Evolutionary conservation across 2,797 vertebrate genomes (phyloP), one percentile per base, ranked within the genome.

Genomic region (Cercopithecus neglectus): DNA sequence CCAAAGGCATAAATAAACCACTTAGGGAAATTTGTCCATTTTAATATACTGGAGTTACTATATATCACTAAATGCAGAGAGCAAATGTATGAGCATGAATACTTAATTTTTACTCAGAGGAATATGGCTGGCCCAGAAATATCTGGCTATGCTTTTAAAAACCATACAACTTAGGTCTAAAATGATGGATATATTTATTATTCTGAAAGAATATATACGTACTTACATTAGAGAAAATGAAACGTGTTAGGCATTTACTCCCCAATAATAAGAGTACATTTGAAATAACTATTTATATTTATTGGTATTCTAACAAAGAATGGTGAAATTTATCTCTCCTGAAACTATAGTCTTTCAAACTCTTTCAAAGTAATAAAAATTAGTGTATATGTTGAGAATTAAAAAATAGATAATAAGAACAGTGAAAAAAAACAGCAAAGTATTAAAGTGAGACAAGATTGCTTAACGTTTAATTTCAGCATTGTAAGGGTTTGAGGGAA

Each of bases 21-120:
- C 95, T 91, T 83, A 94, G 85, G 78, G 88, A 92, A 94, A 96
- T 85, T 39, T 89, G 55, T 79, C 97, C 78, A 67, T 92, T 90
- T 85, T 79, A 96, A 89, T 85, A 57, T 90, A 88, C 64, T 97
- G 64, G 67, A 78, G 46, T 89, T 59, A 48, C 33, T 91, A 83
- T 96, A 57, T n/a, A 95, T 97, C 88, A 96, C 30, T 64, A 83
- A 95, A 64, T 96, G 81, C 33, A 91, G 67, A 86, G 44, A 82
- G 55, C 33, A 93, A 90, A 86, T 88, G 19, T 41, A 41, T 82
- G 78, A 83, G 48, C 74, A 14, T 33, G 33, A 92, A 46, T 21
- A 80, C 39, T 96, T 91, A 88, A 72, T 79, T 93, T 96, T 96
- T 82, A 89, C 10, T 89, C 14, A 91, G 22, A 83, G 72, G 13